Evolutionary conservation across 2,888 invertebrate genomes (phyloP).

Genomic region (Morpho achilles): DNA sequence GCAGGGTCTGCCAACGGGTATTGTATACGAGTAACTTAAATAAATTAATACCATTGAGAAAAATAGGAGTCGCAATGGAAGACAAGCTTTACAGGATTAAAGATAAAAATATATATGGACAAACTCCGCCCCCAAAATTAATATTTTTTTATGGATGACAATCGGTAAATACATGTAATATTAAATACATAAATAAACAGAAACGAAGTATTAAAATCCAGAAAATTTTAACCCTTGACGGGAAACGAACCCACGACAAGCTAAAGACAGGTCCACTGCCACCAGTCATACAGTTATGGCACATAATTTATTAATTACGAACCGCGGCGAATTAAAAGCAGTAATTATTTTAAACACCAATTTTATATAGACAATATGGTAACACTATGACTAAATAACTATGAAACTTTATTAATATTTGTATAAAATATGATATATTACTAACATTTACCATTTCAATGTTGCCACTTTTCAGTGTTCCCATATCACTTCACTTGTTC

Average conservation of each 20-base stretch:
- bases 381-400: conserved; percentile 2
- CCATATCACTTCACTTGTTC: conserved; percentile 6
- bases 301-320: conserved; percentile 12
- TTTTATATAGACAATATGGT: background rate
- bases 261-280: too few relatives aligned
- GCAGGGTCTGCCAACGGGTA: too few relatives aligned
- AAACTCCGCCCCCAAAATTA: too few relatives aligned
- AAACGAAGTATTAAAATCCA: too few relatives aligned
- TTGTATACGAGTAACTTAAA: background rate
- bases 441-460: conserved; percentile 9
- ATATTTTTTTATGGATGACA: too few relatives aligned
- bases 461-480: conserved; percentile 8
- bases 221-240: too few relatives aligned
- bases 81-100: background rate
- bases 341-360: conserved; percentile 5
- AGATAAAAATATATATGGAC: too few relatives aligned
- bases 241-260: too few relatives aligned
- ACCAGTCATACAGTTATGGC: background rate
- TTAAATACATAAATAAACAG: too few relatives aligned
- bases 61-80: background rate
- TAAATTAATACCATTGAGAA: background rate
- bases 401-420: conserved; percentile 15
- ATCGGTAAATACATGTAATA: too few relatives aligned
- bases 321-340: conserved; percentile 17
- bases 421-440: conserved; percentile 19